Evolutionary conservation across 2,113 vertebrate genomes (phyloP).

Genomic region (Dasyurus viverrinus): DNA sequence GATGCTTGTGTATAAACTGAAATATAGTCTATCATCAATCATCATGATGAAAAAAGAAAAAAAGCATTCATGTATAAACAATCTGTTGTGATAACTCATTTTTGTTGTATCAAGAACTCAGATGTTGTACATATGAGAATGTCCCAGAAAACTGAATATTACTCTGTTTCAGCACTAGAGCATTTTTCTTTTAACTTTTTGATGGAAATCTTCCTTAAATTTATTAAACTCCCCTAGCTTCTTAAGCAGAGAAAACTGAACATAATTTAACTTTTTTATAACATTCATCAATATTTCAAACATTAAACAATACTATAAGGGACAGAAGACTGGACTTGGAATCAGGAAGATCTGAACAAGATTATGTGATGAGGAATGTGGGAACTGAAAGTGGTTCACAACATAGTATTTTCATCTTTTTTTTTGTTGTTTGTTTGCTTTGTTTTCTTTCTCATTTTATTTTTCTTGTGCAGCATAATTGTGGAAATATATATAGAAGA

Average conservation of each 20-base stretch:
- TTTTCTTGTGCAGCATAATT: too few relatives aligned
- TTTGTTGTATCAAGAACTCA: background rate
- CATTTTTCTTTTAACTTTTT: background rate
- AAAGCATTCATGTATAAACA: background rate
- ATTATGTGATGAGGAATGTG: too few relatives aligned
- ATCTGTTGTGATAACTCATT: background rate
- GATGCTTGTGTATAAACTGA: background rate
- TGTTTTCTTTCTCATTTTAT: too few relatives aligned
- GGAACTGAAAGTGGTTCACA: too few relatives aligned
- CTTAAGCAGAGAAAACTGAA: background rate
- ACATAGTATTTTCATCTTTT: too few relatives aligned
- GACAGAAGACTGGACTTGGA: background rate
- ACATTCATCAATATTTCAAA: background rate
- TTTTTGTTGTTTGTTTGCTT: too few relatives aligned
- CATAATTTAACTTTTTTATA: background rate
- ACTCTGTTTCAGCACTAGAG: background rate
- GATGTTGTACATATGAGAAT: background rate
- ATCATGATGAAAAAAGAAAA: background rate
- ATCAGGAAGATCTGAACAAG: background rate
- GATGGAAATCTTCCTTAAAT: background rate
- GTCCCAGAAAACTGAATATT: background rate
- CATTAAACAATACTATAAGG: background rate
- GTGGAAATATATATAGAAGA: too few relatives aligned
- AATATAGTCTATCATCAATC: background rate
- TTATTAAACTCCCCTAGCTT: background rate